Conservation (phyloP, 2,888 invertebrate genomes). For the Selenia dentaria region DNA sequence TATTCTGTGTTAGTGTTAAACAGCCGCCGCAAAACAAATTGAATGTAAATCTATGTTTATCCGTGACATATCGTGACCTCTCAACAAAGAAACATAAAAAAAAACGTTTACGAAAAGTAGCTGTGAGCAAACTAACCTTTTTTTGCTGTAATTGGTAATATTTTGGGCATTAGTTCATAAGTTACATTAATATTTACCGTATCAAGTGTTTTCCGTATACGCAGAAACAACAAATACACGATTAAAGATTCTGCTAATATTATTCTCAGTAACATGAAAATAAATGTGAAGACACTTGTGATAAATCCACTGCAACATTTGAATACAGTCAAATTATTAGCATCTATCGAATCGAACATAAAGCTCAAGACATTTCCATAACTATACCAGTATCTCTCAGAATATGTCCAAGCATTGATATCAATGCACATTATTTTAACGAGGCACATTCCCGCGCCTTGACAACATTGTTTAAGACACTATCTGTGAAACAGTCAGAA, state of each 20-base stretch:
- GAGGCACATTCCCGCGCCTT: conserved; percentile 18
- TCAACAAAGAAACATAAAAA: too few species aligned
- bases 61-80: conserved; percentile 9
- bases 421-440: conserved; percentile 28
- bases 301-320: background rate
- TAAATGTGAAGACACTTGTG: background rate
- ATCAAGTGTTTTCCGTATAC: too few species aligned
- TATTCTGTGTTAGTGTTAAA: too few species aligned
- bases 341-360: background rate
- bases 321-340: background rate
- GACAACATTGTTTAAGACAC: conserved; percentile 10
- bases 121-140: too few species aligned
- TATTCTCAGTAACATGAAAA: background rate
- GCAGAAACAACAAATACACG: background rate
- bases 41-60: conserved; percentile 12
- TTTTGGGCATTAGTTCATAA: too few species aligned
- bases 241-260: too few species aligned
- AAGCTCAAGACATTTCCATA: background rate
- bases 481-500: background rate
- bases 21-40: conserved; percentile 19
- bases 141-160: too few species aligned
- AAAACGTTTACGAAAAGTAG: too few species aligned
- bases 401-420: conserved; percentile 20
- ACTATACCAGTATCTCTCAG: conserved; percentile 6
- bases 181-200: too few species aligned